Base-by-base conservation (phyloP, 92 coral and sea anemone species). In the Ricordea florida region DNA sequence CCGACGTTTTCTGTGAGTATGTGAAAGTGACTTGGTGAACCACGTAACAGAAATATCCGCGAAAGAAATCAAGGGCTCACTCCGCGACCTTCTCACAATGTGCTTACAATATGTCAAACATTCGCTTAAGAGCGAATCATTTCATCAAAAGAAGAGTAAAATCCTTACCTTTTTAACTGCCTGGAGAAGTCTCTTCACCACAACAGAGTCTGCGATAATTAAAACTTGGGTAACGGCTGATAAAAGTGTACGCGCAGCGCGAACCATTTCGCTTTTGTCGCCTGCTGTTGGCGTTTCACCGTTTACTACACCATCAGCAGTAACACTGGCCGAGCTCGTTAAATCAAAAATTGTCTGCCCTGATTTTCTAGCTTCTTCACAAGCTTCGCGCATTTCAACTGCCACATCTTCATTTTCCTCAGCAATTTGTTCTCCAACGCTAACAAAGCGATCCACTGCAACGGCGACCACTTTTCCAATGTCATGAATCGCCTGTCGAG, bases 371-470 rank as follows among this genome's bases (percentile, higher is more conserved):
- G 99, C 99, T 69, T 96, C 99, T 46, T 76, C 92, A 36, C 99
- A 96, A 35, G 96, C 97, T 57, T 83, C 93, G 38, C 80, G 78
- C 99, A 96, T 96, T 73, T 96, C 99, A 1, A 76, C 72, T 2
- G 97, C 94, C 41, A 96, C 89, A 14, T 96, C 99, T 33, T 94
- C 88, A 66, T 92, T 96, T 57, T 96, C 97, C 32, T 48, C 62
- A 11, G 99, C 97, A 5, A 96, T 96, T 78, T 96, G 97, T 49
- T 96, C 97, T 10, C 99, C 99, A 16, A 96, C 97, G 57, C 72
- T 87, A 53, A 92, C 99, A 86, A 96, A 96, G 61, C 85, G 79
- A 6, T 81, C 77, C 21, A 96, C 94, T 57, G 99, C 99, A 48
- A 83, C 45, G 25, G 80, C 79, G 24, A 96, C 88, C 40, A 79